Evolutionary conservation across 2,113 vertebrate species (phyloP), one percentile per base, ranked within the genome.

Genomic region (Orcinus orca): DNA sequence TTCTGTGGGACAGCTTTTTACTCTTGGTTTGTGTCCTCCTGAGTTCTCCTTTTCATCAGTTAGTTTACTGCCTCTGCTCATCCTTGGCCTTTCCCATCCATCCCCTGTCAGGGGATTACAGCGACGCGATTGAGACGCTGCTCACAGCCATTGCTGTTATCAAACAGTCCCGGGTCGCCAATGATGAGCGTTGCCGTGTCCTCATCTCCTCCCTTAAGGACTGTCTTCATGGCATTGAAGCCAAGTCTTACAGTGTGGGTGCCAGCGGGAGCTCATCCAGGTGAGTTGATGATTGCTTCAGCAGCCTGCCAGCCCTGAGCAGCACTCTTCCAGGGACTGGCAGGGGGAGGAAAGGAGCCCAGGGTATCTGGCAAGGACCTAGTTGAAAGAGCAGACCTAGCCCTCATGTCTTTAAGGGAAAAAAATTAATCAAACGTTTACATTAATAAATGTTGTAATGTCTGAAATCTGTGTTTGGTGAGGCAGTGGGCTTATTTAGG

Each of bases 141-240:
- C 98, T 99, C 74, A 99, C 99, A 0, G 99, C 99, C 95, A 99
- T 99, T 38, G 99, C 99, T 0, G 99, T 99, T 95, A 99, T 99
- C 98, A 99, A 99, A 97, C 99, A 99, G 98, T 99, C 99, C 6
- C 99, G 99, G 14, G 99, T 99, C 15, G 99, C 99, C 76, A 98
- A 97, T 13, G 99, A 99, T 53, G 99, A 99, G 96, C 99, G 99
- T 21, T 99, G 99, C 98, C 99, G 99, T 60, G 99, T 99, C 86
- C 99, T 99, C 97, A 98, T 99, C 98, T 99, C 99, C 1, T 99
- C 99, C 47, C 99, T 99, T 80, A 99, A 99, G 97, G 99, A 99
- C 97, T 99, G 99, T 96, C 99, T 99, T 60, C 99, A 99, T 31
- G 99, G 99, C 93, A 99, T 99, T 25, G 99, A 99, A 97, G 99